Evolutionary conservation across 2,113 vertebrate genomes (phyloP).

Genomic region (Ornithorhynchus anatinus): DNA sequence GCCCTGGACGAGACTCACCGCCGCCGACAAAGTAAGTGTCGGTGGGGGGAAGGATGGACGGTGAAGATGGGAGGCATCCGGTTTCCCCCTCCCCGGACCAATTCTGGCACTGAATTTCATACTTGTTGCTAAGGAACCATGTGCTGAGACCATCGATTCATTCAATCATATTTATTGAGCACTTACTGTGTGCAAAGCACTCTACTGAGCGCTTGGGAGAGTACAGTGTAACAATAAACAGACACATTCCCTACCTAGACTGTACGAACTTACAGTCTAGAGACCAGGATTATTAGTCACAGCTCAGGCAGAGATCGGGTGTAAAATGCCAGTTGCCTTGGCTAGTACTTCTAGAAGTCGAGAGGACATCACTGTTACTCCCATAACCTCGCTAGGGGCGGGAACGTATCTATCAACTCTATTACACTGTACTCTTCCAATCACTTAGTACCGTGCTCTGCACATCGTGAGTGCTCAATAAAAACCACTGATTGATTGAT

Average conservation of each 20-base stretch:
- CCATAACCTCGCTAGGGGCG: not conserved
- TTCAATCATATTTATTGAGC: too few species aligned
- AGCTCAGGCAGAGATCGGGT: fast-evolving
- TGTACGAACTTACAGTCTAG: fast-evolving
- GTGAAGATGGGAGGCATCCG: fast-evolving
- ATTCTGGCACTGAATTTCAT: not conserved
- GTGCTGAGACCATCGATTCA: not conserved
- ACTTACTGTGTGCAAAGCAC: too few species aligned
- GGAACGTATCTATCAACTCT: too few species aligned
- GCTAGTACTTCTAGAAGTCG: not conserved
- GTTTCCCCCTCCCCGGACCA: not conserved
- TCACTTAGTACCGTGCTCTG: too few species aligned
- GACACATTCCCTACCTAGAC: too few species aligned
- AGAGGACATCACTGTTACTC: too few species aligned
- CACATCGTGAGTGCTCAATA: too few species aligned
- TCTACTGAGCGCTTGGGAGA: too few species aligned
- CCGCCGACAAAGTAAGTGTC: conserved; percentile 89
- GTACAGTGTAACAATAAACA: too few species aligned
- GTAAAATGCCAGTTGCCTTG: not conserved
- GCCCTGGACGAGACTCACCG: conserved; percentile 96
- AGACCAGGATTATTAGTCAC: not conserved
- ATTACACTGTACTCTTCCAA: too few species aligned
- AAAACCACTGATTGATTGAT: too few species aligned
- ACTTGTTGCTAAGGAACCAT: not conserved
- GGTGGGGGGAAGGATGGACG: fast-evolving